Evolutionary conservation across 64 coral and sea anemone genomes (phyloP), one percentile per base, ranked within the genome.

Genomic region (Porites australiensis): DNA sequence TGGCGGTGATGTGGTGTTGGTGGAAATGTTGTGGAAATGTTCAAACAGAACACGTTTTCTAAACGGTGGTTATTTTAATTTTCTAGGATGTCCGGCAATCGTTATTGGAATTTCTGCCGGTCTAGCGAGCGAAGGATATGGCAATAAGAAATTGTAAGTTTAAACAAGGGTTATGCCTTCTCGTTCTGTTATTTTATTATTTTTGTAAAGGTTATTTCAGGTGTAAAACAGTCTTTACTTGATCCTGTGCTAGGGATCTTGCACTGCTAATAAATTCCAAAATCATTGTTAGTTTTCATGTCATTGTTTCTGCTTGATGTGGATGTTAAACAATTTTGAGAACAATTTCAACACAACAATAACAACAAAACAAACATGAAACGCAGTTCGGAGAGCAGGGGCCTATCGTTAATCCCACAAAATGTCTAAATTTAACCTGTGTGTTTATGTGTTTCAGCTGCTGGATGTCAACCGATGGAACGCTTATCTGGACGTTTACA

Each of bases 21-120:
- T 27, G 68, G 68, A 3, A n/a, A 70, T 70, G 7, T 70, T 21
- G 21, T 23, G 68, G 43, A 10, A 27, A 70, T 37, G 27, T 37
- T 37, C 27, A 0, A 37, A 37, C 27, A 37, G 27, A 37, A 37
- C 27, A 37, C 27, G 7, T 57, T 4, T 57, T 57, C 10, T 67
- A 68, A 21, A 23, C 3, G 6, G 3, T 13, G 3, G 2, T 18
- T 59, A 6, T 62, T 71, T 72, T 46, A 47, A 53, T 76, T 82
- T 58, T 82, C 20, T 44, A 98, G 98, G 98, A 86, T 88, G 88
- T 63, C 98, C 98, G 15, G 98, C 98, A 2, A 91, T 96, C 46
- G 89, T 99, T 13, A 94, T 99, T 0, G 98, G 94, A 75, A 91
- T 99, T 62, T 99, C 98, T 4, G 91, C 98, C 74, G 98, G 98